Evolutionary conservation across 2,113 vertebrate genomes (phyloP).

Genomic region (Ciconia maguari): DNA sequence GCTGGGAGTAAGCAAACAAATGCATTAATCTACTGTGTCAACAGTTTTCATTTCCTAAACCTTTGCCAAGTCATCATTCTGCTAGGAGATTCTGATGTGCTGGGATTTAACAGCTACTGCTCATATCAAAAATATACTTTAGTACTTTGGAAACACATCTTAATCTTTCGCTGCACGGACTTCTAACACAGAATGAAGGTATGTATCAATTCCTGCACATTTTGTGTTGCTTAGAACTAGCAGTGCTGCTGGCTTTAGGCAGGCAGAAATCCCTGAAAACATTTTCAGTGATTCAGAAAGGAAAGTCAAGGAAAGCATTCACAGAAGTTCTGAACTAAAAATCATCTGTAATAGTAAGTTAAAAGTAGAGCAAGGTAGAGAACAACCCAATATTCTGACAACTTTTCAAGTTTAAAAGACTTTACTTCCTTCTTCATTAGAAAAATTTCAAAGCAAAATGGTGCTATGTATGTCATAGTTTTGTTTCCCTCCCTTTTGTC

Average conservation of each 20-base stretch:
- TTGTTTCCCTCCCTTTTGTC: neutral
- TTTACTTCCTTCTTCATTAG: neutral
- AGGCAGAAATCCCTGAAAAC: neutral
- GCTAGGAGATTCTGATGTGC: neutral
- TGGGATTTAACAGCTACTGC: neutral
- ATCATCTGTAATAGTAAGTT: neutral
- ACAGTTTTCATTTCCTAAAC: neutral
- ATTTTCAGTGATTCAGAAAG: neutral
- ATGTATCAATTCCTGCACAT: neutral
- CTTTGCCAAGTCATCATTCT: neutral
- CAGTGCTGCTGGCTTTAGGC: neutral
- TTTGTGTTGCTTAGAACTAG: neutral
- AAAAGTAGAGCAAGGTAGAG: neutral
- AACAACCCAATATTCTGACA: neutral
- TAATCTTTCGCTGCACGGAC: neutral
- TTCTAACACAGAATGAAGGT: neutral
- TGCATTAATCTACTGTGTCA: slow-evolving; percentile 25
- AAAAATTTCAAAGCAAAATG: neutral
- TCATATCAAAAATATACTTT: neutral
- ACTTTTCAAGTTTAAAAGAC: neutral
- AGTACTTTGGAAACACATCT: neutral
- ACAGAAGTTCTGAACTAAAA: neutral
- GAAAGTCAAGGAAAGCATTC: neutral
- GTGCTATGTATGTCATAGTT: neutral
- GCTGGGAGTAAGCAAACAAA: neutral